Evolutionary conservation across 2,888 invertebrate species (phyloP).

Genomic region (Fissipunctia ypsillon): DNA sequence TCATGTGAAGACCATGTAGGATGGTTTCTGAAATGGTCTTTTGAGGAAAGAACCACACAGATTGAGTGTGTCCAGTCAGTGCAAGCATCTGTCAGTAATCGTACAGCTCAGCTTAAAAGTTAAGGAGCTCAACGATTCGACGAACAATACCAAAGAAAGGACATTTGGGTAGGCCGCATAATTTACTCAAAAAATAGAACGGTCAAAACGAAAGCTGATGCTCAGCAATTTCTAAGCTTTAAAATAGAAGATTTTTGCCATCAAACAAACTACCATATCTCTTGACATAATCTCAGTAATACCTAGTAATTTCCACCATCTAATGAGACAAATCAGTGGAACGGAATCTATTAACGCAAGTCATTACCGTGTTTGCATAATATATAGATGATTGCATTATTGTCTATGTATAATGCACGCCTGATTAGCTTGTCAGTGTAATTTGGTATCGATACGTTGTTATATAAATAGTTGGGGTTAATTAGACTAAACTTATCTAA

Average conservation of each 20-base stretch:
- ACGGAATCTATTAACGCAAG: constrained; percentile 73
- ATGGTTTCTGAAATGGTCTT: too few species aligned
- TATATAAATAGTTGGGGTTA: constrained; percentile 33
- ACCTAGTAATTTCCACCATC: constrained; percentile 63
- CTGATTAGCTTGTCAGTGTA: constrained; percentile 61
- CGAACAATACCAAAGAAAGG: too few species aligned
- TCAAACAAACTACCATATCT: constrained; percentile 6
- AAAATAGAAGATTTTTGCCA: not conserved
- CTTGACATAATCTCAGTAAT: constrained; percentile 39
- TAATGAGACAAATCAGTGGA: constrained; percentile 74
- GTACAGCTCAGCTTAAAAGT: too few species aligned
- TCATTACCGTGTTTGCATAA: constrained; percentile 71
- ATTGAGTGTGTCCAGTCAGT: too few species aligned
- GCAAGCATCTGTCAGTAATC: too few species aligned
- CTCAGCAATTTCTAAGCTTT: not conserved
- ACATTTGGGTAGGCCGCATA: too few species aligned
- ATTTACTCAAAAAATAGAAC: too few species aligned
- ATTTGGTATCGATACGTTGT: constrained; percentile 54
- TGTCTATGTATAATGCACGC: constrained; percentile 55
- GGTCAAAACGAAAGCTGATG: not conserved
- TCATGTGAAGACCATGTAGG: too few species aligned
- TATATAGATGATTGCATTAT: constrained; percentile 64
- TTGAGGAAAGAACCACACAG: too few species aligned
- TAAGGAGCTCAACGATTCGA: too few species aligned
- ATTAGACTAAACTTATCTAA: constrained; percentile 41